Base-by-base conservation (phyloP, 92 coral and sea anemone species). In the Palythoa heliodiscus region DNA sequence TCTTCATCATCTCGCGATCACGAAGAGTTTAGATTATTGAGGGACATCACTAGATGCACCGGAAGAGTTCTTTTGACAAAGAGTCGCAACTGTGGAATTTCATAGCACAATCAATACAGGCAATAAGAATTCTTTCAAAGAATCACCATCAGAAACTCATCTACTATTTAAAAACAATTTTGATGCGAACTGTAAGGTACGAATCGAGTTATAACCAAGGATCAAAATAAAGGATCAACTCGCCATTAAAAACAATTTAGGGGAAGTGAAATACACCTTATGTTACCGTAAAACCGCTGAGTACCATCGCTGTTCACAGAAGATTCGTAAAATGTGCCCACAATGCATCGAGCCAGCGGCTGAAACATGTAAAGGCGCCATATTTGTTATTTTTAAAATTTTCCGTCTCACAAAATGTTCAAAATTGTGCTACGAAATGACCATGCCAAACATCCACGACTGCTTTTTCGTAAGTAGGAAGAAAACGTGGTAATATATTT, bases 381-480 rank as follows among this genome's bases (percentile, higher is more conserved):
- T 78, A 70, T 90, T 90, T 84, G 77, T 61, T 80, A 60, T 53
- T 57, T 35, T 10, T 37, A 16, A n/a, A 75, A 16, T 67, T 48
- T 54, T 15, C 8, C 37, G 38, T 7, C 39, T 11, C 23, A 9
- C 12, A 70, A 38, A 3, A n/a, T 38, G 39, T 57, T 29, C 1
- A 29, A 38, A 66, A 61, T 39, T 24, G 20, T 24, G 16, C 25
- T 29, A 13, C 53, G 82, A 71, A 70, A 89, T 92, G 93, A 71
- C 92, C 61, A 82, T 92, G 90, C 98, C 98, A 68, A 84, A 43
- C 72, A 88, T 94, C 39, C 98, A 94, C 83, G 93, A 91, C 85
- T 94, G 98, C 79, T 71, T 92, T 69, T 78, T 90, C 87, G 98
- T 94, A 89, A 87, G 87, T 78, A n/a, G 23, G 19, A 74, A 37